phyloP scores from a whole-genome alignment of 2,888 invertebrate genomes.

The Tachystola acroxantha region DNA sequence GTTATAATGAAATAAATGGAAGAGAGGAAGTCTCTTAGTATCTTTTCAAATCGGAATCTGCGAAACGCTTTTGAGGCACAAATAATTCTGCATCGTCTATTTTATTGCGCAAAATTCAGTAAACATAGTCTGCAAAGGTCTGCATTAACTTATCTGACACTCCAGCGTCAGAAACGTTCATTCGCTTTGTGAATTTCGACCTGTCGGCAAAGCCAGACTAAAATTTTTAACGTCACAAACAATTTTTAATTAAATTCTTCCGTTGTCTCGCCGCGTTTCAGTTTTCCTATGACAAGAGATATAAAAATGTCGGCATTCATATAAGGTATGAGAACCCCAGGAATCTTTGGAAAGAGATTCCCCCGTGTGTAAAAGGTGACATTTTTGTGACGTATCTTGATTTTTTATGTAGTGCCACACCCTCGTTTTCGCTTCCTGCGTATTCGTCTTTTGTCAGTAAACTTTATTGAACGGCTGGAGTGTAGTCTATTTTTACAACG shows the following conservation, averaged over 20 bases:
- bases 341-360: constrained; percentile 35
- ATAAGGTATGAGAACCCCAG: constrained; percentile 29
- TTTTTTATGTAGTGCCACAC: constrained; percentile 31
- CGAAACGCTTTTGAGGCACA: no score
- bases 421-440: background rate
- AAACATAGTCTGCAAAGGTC: no score
- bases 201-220: background rate
- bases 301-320: constrained; percentile 54
- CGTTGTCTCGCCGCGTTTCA: constrained; percentile 44
- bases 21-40: no score
- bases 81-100: no score
- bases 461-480: background rate
- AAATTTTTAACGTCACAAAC: constrained; percentile 25
- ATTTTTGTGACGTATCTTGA: constrained; percentile 40
- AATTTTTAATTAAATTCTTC: constrained; percentile 60
- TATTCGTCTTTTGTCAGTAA: background rate
- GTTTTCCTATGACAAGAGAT: constrained; percentile 56
- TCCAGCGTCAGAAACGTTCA: no score
- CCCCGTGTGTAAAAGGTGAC: constrained; percentile 34
- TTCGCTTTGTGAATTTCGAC: constrained; percentile 1
- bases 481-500: background rate
- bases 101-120: no score
- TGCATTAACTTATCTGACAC: no score
- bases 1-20: no score
- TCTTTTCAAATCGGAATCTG: no score